Evolutionary conservation across 2,888 invertebrate genomes (phyloP), one percentile per base, ranked within the genome.

Genomic region (Penaeus monodon): DNA sequence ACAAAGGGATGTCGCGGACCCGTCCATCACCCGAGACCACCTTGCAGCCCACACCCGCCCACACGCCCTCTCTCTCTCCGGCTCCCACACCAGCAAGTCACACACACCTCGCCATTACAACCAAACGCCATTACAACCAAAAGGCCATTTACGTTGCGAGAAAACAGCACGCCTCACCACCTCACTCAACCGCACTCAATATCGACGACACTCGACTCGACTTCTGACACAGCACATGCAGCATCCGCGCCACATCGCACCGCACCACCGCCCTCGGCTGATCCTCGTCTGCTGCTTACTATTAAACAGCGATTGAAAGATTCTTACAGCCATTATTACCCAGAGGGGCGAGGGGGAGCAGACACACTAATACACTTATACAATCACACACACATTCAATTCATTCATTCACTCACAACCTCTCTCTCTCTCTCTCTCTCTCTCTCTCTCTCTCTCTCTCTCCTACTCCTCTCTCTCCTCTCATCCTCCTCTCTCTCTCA

Each of bases 401-500:
- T n/a, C n/a, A n/a, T n/a, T 73, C 27, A 29, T 6, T 73, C 27
- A 2, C 73, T 73, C 27, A 20, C 73, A 3, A 3, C 20, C 73
- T 73, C 27, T 73, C 73, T 24, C 27, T 24, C 27, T 73, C 27
- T n/a, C 27, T 27, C 27, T 17, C 73, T 70, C n/a, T 70, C 70
- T 70, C 70, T 24, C 70, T 22, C n/a, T 70, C n/a, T 70, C 70
- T 14, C n/a, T 70, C n/a, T 70, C n/a, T 70, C n/a, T 22, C 33
- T 76, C 44, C 44, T 6, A 12, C 76, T 76, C 76, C 44, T 2
- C 2, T 64, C 10, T 27, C 64, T 27, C 64, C 80, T 80, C 64
- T 80, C 80, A 64, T 65, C 64, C 64, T 80, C 80, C 64, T 27
- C 64, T n/a, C n/a, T n/a, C n/a, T n/a, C n/a, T n/a, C n/a, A n/a